These are phyloP conservation scores for Tetanocera ferruginea DNA, from an alignment of 2,888 invertebrate species.

Conservation along the genomic window DNA sequence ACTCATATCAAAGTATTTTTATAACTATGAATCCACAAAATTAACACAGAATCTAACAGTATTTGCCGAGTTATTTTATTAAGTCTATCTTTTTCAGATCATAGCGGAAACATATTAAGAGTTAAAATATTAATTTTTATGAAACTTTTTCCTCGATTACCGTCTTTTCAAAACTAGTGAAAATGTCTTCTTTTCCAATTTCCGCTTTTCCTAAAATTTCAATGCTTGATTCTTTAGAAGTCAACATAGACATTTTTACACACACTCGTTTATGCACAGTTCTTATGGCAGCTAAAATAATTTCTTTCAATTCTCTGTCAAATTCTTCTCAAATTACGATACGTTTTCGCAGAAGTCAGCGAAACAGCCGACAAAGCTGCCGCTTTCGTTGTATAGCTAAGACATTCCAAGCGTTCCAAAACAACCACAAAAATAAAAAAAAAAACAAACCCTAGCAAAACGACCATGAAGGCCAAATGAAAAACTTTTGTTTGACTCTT, in stretches of 20 bases:
- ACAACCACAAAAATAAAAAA: neutral
- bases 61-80: no score
- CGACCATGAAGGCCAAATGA: slow-evolving; percentile 5
- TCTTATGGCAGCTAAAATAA: neutral
- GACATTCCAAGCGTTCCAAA: slow-evolving; percentile 9
- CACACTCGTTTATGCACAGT: neutral
- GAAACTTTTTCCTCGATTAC: neutral
- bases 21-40: neutral
- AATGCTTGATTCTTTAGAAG: no score
- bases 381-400: neutral
- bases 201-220: no score
- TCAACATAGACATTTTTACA: no score
- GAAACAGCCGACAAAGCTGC: slow-evolving; percentile 8
- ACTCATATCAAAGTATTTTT: neutral
- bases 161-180: neutral
- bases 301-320: neutral
- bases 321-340: slow-evolving; percentile 9
- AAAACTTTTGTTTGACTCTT: neutral
- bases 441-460: neutral
- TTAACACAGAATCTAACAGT: neutral
- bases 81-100: neutral
- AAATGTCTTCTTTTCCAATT: no score
- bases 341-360: neutral
- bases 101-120: no score
- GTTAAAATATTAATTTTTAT: neutral